Base-by-base conservation (phyloP, 2,797 vertebrate genomes). In the Xenops minutus region DNA sequence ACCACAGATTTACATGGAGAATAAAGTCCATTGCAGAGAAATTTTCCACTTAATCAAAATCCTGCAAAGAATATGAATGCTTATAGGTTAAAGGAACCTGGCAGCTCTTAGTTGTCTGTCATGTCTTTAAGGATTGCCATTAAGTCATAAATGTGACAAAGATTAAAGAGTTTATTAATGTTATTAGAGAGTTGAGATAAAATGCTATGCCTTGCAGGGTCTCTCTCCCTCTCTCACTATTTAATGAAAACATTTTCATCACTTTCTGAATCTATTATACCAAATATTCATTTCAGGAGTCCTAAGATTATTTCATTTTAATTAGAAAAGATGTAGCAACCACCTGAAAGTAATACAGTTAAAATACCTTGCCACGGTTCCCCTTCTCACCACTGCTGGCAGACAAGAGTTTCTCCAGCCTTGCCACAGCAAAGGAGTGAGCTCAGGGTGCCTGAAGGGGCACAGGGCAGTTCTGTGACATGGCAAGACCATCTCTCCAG, bases 211-310 rank as follows among this genome's bases (percentile, higher is more conserved):
- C 97, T 98, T 97, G 95, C 97, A 98, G 98, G 97, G 95, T 96
- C 97, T 96, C 96, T 97, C 88, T 96, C 90, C 76, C 88, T 93
- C 93, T 92, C 75, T 94, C 93, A 66, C 93, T 95, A 85, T 95
- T 97, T 98, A 98, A 98, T 98, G 97, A 98, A 98, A 98, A 97
- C 96, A 98, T 97, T 97, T 97, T 98, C 97, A 98, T 98, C 97
- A 97, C 95, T 96, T 97, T 97, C 96, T 91, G 95, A 97, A 97
- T 98, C 97, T 97, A 97, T 98, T 97, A 97, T 90, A 89, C 92
- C 88, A 96, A 97, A 93, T 97, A 96, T 96, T 98, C 96, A 96
- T 97, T 97, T 97, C 97, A 93, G 92, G 94, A 97, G 73, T 96
- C 96, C 95, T 96, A 90, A 91, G 94, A 97, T 96, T 88, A 97